These are phyloP conservation scores for Lymantria monacha DNA, from an alignment of 2,888 invertebrate genomes.

Conservation along the genomic window DNA sequence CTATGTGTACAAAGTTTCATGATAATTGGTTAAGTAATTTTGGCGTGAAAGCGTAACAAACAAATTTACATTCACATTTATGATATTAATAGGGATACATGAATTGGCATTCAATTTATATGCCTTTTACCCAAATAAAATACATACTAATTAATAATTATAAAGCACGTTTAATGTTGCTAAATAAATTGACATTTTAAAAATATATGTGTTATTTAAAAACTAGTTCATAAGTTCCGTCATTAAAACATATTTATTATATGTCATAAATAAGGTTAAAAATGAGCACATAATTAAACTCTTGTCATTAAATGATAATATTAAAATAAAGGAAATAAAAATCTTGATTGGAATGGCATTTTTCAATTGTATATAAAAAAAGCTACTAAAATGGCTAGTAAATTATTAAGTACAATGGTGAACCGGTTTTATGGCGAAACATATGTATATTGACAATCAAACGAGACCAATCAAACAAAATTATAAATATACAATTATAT, in stretches of 20 bases:
- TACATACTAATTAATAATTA: no score
- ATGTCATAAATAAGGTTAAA: neutral
- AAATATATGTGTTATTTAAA: neutral
- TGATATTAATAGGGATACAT: no score
- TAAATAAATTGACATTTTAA: neutral
- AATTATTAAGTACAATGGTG: constrained; percentile 10
- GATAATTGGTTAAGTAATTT: no score
- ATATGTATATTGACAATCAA: constrained; percentile 16
- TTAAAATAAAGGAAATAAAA: constrained; percentile 5
- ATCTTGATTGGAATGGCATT: constrained; percentile 6
- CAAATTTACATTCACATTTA: no score
- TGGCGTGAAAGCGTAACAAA: no score
- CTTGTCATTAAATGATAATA: constrained; percentile 2
- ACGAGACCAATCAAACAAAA: constrained; percentile 28
- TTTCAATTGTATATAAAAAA: constrained; percentile 3
- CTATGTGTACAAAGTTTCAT: no score
- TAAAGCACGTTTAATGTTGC: no score
- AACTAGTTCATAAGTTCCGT: neutral
- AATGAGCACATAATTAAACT: neutral
- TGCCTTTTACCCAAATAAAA: no score
- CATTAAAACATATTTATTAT: neutral
- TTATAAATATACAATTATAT: constrained; percentile 15
- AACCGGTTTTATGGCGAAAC: constrained; percentile 22
- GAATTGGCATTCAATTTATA: no score
- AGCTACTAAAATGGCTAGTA: constrained; percentile 9